Evolutionary conservation across 2,888 invertebrate genomes (phyloP).

Genomic region (Gryllus longicercus): DNA sequence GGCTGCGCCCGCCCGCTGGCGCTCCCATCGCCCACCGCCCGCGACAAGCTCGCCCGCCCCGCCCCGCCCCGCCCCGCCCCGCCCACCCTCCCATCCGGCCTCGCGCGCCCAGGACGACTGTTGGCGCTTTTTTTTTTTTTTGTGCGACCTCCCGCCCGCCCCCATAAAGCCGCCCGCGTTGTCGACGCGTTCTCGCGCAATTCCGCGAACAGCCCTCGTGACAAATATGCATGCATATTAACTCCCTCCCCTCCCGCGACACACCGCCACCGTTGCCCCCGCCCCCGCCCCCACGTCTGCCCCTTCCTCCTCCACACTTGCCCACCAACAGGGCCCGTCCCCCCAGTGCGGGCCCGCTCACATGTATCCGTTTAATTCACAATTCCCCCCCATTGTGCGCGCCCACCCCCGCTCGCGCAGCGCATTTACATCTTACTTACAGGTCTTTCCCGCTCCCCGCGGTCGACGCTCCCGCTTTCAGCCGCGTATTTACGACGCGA

Average conservation of each 20-base stretch:
- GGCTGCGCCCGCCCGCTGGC: background rate
- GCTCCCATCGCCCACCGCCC: too few species aligned
- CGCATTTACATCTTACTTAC: background rate
- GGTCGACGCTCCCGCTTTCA: background rate
- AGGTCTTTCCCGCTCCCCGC: background rate
- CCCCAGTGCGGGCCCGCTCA: background rate
- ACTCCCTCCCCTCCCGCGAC: background rate
- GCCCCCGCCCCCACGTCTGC: background rate
- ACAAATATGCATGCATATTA: constrained; percentile 17
- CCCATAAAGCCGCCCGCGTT: background rate
- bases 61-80: background rate
- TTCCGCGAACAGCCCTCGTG: background rate
- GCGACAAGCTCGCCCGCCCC: background rate
- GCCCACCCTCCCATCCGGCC: background rate
- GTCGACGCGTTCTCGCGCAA: background rate
- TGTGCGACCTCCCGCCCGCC: background rate
- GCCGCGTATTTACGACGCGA: constrained; percentile 3
- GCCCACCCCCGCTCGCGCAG: background rate
- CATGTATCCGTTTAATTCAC: constrained; percentile 17
- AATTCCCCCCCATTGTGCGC: background rate
- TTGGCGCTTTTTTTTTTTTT: background rate
- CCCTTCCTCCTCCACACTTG: background rate
- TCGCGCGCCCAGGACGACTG: background rate
- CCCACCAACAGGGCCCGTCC: background rate
- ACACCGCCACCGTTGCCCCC: background rate